Evolutionary conservation across 2,797 vertebrate genomes (phyloP).

Genomic region (Adrianichthys oophorus): DNA sequence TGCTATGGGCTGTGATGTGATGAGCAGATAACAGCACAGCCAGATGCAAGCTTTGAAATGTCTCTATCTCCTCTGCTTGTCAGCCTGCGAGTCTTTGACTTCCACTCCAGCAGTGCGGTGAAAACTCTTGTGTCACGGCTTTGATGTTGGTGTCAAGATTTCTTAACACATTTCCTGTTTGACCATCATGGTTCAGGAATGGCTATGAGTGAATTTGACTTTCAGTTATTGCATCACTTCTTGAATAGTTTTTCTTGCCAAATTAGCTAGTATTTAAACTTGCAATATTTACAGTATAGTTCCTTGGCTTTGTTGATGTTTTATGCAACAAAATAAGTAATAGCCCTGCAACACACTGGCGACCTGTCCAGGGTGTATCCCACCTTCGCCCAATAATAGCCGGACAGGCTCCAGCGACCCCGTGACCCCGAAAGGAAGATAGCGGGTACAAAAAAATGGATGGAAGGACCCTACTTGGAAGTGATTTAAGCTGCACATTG

Average conservation of each 20-base stretch:
- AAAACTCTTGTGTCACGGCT: constrained; percentile 25
- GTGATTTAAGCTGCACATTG: constrained; percentile 28
- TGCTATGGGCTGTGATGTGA: constrained; percentile 61
- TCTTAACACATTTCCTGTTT: not conserved
- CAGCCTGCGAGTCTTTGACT: constrained; percentile 40
- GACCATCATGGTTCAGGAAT: not conserved
- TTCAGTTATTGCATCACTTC: not conserved
- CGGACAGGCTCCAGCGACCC: no score
- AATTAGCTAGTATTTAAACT: no score
- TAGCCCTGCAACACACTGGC: not conserved
- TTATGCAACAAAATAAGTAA: not conserved
- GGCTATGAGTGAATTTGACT: not conserved
- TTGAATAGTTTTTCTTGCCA: no score
- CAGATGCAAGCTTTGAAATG: constrained; percentile 62
- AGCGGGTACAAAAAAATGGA: no score
- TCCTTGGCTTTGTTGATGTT: no score
- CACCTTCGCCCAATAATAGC: no score
- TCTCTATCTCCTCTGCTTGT: constrained; percentile 53
- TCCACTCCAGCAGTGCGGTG: constrained; percentile 11
- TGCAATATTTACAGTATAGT: no score
- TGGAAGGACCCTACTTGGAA: not conserved
- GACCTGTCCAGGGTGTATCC: no score
- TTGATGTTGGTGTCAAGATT: constrained; percentile 9
- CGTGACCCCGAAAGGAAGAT: no score
- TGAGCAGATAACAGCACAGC: constrained; percentile 51